Evolutionary conservation across 2,888 invertebrate genomes (phyloP).

Genomic region (Aporophyla nigra): DNA sequence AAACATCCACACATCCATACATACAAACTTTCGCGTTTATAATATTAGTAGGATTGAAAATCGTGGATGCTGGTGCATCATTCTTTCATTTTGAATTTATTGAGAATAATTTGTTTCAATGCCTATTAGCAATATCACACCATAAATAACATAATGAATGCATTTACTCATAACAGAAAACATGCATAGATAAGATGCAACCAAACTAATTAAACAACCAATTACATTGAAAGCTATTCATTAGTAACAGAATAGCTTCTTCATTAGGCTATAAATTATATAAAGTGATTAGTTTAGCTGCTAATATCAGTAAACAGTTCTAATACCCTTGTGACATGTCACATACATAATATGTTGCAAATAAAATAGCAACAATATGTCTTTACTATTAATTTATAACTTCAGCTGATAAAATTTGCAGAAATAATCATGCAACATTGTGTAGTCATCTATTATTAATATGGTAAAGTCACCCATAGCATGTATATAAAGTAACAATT

Average conservation of each 20-base stretch:
- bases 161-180: background rate
- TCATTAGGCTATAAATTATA: conserved; percentile 11
- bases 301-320: conserved; percentile 17
- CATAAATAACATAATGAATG: background rate
- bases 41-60: no score
- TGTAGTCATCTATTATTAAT: background rate
- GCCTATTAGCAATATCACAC: no score
- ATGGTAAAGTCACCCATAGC: background rate
- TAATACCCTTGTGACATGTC: conserved; percentile 1
- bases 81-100: no score
- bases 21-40: no score
- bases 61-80: no score
- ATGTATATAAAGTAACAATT: background rate
- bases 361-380: conserved; percentile 1
- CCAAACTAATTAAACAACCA: conserved; percentile 12
- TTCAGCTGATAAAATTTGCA: conserved; percentile 1
- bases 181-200: conserved; percentile 3
- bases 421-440: conserved; percentile 1
- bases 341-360: background rate
- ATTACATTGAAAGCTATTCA: conserved; percentile 21
- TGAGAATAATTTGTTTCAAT: background rate
- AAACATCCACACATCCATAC: no score
- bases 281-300: no score
- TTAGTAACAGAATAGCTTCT: conserved; percentile 11
- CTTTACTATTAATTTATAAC: background rate